Evolutionary conservation across 2,888 invertebrate species (phyloP).

Genomic region (Steinernema hermaphroditum): DNA sequence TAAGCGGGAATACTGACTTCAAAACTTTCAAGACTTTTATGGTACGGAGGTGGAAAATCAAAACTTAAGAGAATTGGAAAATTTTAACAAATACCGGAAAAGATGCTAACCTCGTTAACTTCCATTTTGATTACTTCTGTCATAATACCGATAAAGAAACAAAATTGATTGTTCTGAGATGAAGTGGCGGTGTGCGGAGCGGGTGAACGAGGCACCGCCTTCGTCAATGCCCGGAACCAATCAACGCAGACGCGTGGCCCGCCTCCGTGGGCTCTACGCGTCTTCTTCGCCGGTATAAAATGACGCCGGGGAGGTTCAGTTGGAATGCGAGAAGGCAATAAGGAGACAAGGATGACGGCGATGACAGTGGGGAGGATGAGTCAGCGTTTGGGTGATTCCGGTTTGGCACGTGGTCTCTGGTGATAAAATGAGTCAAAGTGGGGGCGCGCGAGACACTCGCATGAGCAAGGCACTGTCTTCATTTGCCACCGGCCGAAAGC

Average conservation of each 20-base stretch:
- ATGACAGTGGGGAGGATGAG: neutral
- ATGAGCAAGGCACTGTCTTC: too few relatives aligned
- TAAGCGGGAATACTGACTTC: neutral
- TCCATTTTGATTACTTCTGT: constrained; percentile 31
- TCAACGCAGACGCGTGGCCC: constrained; percentile 18
- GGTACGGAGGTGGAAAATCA: neutral
- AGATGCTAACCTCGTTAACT: constrained; percentile 30
- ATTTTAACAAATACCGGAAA: neutral
- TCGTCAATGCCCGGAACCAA: neutral
- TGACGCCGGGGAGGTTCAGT: constrained; percentile 6
- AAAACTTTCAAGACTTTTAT: neutral
- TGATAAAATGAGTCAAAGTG: constrained; percentile 5
- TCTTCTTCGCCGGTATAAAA: neutral
- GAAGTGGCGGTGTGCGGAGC: constrained; percentile 19
- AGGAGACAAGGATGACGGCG: neutral
- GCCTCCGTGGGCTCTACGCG: constrained; percentile 10
- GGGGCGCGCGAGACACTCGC: too few relatives aligned
- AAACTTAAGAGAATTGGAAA: neutral
- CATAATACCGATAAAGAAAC: constrained; percentile 31
- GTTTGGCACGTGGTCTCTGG: constrained; percentile 15
- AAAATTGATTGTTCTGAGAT: constrained; percentile 31
- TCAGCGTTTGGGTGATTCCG: constrained; percentile 7
- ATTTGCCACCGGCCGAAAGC: too few relatives aligned
- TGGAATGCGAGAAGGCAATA: constrained; percentile 13
- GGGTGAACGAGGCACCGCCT: constrained; percentile 21